These are phyloP conservation scores for Carassius carassius DNA, from an alignment of 2,113 vertebrate species.

Conservation along the genomic window DNA sequence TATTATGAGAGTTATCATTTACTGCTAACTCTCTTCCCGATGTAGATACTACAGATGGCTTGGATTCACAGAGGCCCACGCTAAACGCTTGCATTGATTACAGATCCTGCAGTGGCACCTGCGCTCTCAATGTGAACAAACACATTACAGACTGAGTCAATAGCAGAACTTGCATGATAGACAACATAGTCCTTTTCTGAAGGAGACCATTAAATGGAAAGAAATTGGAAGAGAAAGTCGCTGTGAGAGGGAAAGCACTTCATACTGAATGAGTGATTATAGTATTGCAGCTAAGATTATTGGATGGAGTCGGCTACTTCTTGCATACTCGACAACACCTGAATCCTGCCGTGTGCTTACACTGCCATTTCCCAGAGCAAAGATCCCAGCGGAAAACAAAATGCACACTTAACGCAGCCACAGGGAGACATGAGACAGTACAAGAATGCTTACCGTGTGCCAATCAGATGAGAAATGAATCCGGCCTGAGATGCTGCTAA, in stretches of 20 bases:
- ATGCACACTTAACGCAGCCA: constrained; percentile 52
- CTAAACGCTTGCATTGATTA: constrained; percentile 32
- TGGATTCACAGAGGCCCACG: neutral
- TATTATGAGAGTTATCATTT: neutral
- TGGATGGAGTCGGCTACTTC: constrained; percentile 67
- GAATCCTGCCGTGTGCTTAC: constrained; percentile 72
- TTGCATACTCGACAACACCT: constrained; percentile 75
- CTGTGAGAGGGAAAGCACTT: constrained; percentile 55
- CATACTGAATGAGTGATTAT: constrained; percentile 62
- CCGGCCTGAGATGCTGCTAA: constrained; percentile 10
- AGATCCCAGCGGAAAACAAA: constrained; percentile 50
- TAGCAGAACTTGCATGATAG: constrained; percentile 24
- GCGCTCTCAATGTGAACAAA: constrained; percentile 11
- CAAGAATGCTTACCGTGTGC: constrained; percentile 37
- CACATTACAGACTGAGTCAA: constrained; percentile 20
- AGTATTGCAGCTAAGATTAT: constrained; percentile 71
- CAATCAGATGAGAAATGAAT: constrained; percentile 39
- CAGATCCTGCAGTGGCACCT: neutral
- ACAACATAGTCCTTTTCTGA: constrained; percentile 23
- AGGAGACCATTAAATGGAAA: constrained; percentile 46
- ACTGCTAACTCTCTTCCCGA: neutral
- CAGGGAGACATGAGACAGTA: constrained; percentile 41
- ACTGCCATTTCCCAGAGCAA: constrained; percentile 60
- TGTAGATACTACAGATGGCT: neutral
- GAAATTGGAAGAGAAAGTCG: neutral